Evolutionary conservation across 2,113 vertebrate genomes (phyloP).

Genomic region (Melozone crissalis): DNA sequence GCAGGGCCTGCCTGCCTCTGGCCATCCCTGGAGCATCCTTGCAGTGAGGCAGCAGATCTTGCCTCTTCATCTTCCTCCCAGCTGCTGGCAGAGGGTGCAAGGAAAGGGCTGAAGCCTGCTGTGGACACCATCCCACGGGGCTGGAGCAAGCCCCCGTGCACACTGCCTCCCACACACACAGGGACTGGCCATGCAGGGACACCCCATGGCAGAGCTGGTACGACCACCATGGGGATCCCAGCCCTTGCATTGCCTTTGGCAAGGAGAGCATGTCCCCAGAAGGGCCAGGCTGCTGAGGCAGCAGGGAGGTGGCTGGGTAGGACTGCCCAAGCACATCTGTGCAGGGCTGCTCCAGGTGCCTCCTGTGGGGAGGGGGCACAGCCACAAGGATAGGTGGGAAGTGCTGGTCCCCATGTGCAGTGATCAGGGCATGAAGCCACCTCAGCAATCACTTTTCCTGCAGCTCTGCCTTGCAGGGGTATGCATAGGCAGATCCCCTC

Average conservation of each 20-base stretch:
- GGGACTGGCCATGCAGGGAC: accelerated
- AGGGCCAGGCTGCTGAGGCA: not conserved
- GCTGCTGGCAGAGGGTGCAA: not conserved
- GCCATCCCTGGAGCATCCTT: not conserved
- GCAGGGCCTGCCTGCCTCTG: accelerated
- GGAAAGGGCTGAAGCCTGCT: not conserved
- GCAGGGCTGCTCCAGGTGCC: accelerated
- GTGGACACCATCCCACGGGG: accelerated
- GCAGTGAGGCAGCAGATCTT: not conserved
- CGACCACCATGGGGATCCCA: not conserved
- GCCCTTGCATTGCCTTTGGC: not conserved
- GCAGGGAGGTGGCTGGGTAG: not conserved
- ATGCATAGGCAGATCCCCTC: not conserved
- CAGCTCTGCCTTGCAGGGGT: not conserved
- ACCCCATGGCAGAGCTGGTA: not conserved
- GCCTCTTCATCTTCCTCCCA: not conserved
- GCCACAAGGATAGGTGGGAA: not conserved
- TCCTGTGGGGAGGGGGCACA: not conserved
- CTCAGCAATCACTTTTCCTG: not conserved
- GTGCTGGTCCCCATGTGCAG: not conserved
- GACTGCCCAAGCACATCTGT: not conserved
- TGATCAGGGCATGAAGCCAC: not conserved
- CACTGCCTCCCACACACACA: accelerated
- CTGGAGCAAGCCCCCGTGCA: not conserved
- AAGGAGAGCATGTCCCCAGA: not conserved